Base-by-base conservation (phyloP, 2,797 vertebrate genomes). In the Acridotheres tristis region DNA sequence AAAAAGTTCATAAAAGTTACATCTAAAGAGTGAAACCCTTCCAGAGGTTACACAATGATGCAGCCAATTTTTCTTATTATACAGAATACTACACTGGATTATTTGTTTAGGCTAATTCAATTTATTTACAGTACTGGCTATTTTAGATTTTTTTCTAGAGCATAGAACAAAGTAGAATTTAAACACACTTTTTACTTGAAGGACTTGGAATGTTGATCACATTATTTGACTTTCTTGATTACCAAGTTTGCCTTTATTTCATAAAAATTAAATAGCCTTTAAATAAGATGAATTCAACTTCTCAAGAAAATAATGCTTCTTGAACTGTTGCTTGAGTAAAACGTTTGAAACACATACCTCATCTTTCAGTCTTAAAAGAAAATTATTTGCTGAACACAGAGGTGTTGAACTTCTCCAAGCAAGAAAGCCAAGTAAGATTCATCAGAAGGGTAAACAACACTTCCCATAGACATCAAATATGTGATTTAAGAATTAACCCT, bases 401-500 rank as follows among this genome's bases (percentile, higher is more conserved):
- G 58, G 47, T 36, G 42, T 58, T 92, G 76, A 95, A 61, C n/a
- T 87, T 81, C 76, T 88, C 82, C 1, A 3, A 89, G 36, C 54
- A 92, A 77, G 74, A 81, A 94, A 94, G 57, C 69, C 69, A 77
- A 85, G 26, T 51, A 61, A 91, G n/a, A 63, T 88, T 96, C 67
- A 78, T 36, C 32, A 82, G 67, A 89, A 95, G 43, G 27, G 75
- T 47, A 65, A 94, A 40, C 25, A 63, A 47, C 54, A 47, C 16
- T 89, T 89, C 42, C 11, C 0, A 0, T 42, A 61, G 53, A 69
- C 6, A 9, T 86, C 78, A 95, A 89, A 91, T 82, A 66, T 58
- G n/a, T 86, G 76, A 94, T 90, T 86, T 85, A 94, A 89, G 72
- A 93, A 89, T 93, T 90, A 93, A 82, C 34, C n/a, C 34, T 65